Percentiles rank a stretch among this genome's conserved stretches.
phyloP scores from a whole-genome alignment of 1,140 invertebrate genomes.

The Drosophila sulfurigaster region DNA sequence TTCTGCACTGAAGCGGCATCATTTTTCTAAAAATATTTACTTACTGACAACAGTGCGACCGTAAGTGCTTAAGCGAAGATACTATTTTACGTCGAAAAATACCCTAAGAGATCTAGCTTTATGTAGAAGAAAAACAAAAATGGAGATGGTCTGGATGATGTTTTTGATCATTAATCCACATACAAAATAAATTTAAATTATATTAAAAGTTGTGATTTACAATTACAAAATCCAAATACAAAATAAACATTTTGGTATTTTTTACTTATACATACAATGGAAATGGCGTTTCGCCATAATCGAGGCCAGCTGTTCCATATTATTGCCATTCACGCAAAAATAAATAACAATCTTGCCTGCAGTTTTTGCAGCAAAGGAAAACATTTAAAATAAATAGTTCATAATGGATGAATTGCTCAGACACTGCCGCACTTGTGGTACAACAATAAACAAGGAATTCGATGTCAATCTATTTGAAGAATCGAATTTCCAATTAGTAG shows the following conservation, averaged over 20 bases:
- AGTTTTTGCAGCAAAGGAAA: not conserved
- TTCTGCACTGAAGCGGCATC: constrained; percentile 53
- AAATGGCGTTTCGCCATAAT: too few species aligned
- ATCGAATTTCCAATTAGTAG: constrained; percentile 44
- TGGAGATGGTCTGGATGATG: too few species aligned
- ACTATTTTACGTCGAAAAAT: not conserved
- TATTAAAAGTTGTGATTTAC: too few species aligned
- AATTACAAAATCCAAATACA: too few species aligned
- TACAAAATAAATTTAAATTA: too few species aligned
- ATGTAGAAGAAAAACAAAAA: too few species aligned
- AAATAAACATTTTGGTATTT: too few species aligned
- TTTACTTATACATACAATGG: too few species aligned
- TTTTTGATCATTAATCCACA: too few species aligned
- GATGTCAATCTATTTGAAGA: constrained; percentile 45
- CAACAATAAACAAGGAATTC: constrained; percentile 11
- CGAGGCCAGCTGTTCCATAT: not conserved
- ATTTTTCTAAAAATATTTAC: constrained; percentile 1
- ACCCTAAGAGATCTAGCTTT: too few species aligned
- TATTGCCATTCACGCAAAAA: constrained; percentile 29
- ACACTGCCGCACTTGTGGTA: constrained; percentile 62
- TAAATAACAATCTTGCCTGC: not conserved
- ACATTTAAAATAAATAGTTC: not conserved
- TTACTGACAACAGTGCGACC: not conserved
- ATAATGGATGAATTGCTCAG: constrained; percentile 32
- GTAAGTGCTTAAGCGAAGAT: not conserved